phyloP scores from a whole-genome alignment of 1,140 invertebrate genomes.

The Planococcus citri region DNA sequence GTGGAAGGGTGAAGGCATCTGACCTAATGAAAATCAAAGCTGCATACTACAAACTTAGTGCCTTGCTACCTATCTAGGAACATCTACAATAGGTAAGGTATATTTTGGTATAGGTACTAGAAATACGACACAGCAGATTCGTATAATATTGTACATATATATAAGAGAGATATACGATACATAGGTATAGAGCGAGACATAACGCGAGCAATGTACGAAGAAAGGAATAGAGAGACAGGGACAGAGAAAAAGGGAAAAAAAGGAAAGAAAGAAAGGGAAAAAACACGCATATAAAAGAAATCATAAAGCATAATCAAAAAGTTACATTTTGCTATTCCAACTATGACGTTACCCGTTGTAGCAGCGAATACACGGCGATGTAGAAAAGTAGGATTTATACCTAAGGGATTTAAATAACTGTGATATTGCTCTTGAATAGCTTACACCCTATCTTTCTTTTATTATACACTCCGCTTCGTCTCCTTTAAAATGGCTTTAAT shows the following conservation, averaged over 20 bases:
- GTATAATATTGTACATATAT: not conserved
- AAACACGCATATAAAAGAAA: slow-evolving; percentile 18
- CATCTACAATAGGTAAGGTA: no score
- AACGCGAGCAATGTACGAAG: not conserved
- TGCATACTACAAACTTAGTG: no score
- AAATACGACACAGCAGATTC: not conserved
- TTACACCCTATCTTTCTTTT: slow-evolving; percentile 16
- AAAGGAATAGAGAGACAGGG: not conserved
- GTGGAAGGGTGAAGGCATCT: not conserved
- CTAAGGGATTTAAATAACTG: slow-evolving; percentile 20
- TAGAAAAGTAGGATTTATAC: slow-evolving; percentile 17
- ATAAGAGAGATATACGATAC: not conserved
- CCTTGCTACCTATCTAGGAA: no score
- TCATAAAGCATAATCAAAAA: slow-evolving; percentile 20
- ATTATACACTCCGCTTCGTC: slow-evolving; percentile 9
- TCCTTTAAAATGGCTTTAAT: slow-evolving; percentile 18
- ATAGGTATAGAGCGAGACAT: not conserved
- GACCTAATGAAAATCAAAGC: slow-evolving; percentile 19
- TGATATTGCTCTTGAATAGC: slow-evolving; percentile 16
- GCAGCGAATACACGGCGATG: not conserved
- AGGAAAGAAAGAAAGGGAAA: not conserved
- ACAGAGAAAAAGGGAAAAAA: not conserved
- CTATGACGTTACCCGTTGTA: not conserved
- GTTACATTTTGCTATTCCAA: slow-evolving; percentile 11
- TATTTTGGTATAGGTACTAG: not conserved